A percentile compares a stretch with the other conserved stretches of the same genome.
Evolutionary conservation across 2,797 vertebrate genomes (phyloP).

Genomic region (Vespertilio murinus): DNA sequence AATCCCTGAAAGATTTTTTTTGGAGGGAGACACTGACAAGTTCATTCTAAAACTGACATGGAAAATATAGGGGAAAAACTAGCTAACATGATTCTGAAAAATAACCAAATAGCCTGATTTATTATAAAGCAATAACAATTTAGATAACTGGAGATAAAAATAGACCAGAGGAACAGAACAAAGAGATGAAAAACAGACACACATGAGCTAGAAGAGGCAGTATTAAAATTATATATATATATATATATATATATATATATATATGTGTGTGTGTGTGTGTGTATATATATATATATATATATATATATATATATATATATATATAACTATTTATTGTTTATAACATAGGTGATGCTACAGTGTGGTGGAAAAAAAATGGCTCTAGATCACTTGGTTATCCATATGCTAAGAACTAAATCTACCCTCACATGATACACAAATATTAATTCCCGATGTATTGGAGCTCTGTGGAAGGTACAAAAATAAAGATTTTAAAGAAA

Average conservation of each 20-base stretch:
- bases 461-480: background rate
- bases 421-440: background rate
- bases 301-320: too few relatives aligned
- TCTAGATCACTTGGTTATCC: background rate
- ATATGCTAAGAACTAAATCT: background rate
- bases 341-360: background rate
- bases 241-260: too few relatives aligned
- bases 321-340: background rate
- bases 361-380: background rate
- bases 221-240: background rate
- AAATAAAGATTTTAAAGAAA: background rate
- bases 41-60: background rate
- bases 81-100: background rate
- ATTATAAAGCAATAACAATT: background rate
- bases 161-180: background rate
- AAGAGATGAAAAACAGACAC: background rate
- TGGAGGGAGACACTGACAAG: background rate
- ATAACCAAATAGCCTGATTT: background rate
- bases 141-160: background rate
- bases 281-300: too few relatives aligned
- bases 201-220: background rate
- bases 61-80: background rate
- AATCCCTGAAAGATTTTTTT: background rate
- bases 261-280: too few relatives aligned
- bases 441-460: background rate